phyloP scores from a whole-genome alignment of 2,888 invertebrate genomes.

The Trichopria drosophilae region DNA sequence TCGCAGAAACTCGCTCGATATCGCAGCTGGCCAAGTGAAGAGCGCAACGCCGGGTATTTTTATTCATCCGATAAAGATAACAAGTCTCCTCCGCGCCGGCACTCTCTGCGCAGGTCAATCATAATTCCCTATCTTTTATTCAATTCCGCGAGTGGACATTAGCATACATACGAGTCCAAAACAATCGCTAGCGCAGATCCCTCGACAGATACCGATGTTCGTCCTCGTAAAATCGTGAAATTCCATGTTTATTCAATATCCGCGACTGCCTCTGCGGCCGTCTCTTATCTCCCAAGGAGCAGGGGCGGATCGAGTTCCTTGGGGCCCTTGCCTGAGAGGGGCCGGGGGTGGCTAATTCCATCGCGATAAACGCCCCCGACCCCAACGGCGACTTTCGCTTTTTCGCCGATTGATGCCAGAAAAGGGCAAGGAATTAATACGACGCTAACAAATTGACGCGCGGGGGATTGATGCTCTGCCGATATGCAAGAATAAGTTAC shows the following conservation, averaged over 20 bases:
- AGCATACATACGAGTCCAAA: constrained; percentile 54
- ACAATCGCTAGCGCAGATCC: constrained; percentile 44
- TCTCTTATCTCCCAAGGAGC: constrained; percentile 35
- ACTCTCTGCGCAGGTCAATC: constrained; percentile 49
- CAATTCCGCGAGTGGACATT: constrained; percentile 52
- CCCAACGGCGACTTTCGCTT: no score
- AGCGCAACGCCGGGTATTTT: not conserved
- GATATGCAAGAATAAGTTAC: no score
- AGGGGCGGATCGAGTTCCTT: constrained; percentile 31
- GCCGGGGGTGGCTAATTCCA: constrained; percentile 36
- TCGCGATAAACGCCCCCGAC: constrained; percentile 35
- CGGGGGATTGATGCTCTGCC: no score
- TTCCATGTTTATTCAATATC: constrained; percentile 58
- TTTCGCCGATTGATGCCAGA: no score
- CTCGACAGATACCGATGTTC: constrained; percentile 44
- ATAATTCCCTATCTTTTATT: constrained; percentile 57
- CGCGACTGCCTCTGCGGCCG: constrained; percentile 26
- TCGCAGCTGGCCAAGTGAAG: no score
- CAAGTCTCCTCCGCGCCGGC: no score
- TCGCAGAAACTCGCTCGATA: no score
- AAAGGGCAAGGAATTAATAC: no score
- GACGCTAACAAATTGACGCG: no score
- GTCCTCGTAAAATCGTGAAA: constrained; percentile 56
- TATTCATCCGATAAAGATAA: constrained; percentile 11
- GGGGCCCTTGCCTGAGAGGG: constrained; percentile 21